Base-by-base conservation (phyloP, 2,888 invertebrate species). In the Noctua pronuba region DNA sequence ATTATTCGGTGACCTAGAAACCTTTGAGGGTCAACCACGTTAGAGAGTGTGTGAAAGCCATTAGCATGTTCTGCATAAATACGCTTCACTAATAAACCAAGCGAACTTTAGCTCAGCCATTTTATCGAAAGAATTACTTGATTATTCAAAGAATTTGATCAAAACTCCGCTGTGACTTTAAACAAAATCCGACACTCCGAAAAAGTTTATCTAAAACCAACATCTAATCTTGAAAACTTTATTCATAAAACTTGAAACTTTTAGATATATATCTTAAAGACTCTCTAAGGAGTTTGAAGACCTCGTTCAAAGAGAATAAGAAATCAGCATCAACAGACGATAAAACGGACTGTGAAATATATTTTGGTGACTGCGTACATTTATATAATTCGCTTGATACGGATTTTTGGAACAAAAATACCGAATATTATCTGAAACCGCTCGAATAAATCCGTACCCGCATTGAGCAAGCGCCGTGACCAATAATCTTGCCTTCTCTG, bases 141-240 rank as follows among this genome's bases (percentile, higher is more conserved):
- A 69, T 65, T 73, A 44, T 80, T 76, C 41, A 8, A 21, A 60
- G 55, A 74, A 21, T 65, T 70, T 73, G 67, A 73, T 62, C 13
- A 65, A 64, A 84, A 73, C 52, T 78, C 69, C 16, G 35, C 46
- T 75, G 60, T 70, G 31, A 77, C 10, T 79, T 79, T 72, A 46
- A 65, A 58, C 65, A 73, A 80, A 75, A 75, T 69, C 66, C 60
- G 55, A 76, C 60, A 38, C 58, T 71, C 60, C 21, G n/a, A 77
- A 83, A 80, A 80, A 69, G 75, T 77, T 71, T 80, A 79, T 86
- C 79, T 81, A 73, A 79, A 76, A 76, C 77, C 75, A 79, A 75
- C 75, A 84, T 86, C 82, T 85, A 79, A 85, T 86, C 87, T 79
- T 41, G 13, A 70, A 74, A 85, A 86, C 67, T 83, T 83, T 73